Percentiles rank a stretch among this genome's conserved stretches.
Conservation (phyloP, 2,797 vertebrate genomes). For the Acomys russatus region DNA sequence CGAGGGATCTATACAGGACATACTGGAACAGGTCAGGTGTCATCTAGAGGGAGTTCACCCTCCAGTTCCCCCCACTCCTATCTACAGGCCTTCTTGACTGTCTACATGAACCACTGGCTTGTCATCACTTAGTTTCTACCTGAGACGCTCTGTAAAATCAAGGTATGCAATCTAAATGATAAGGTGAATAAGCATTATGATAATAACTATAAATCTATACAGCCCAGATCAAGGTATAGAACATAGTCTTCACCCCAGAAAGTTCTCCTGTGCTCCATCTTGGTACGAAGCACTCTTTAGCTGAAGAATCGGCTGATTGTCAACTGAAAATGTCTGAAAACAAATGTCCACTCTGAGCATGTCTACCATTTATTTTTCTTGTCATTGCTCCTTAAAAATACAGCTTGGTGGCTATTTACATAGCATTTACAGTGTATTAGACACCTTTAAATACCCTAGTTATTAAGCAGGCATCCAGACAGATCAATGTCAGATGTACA, state of each 20-base stretch:
- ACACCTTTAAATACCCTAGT: neutral
- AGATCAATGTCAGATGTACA: neutral
- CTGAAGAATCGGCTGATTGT: neutral
- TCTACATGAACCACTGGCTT: neutral
- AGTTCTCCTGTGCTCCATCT: neutral
- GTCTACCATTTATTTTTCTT: neutral
- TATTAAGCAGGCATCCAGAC: neutral
- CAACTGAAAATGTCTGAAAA: neutral
- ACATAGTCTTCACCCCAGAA: neutral
- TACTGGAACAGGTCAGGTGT: neutral
- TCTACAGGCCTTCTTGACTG: neutral
- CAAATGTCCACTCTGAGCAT: neutral
- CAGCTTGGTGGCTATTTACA: neutral
- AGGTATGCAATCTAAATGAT: neutral
- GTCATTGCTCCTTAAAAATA: neutral
- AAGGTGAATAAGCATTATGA: neutral
- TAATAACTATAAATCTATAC: neutral
- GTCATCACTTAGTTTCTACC: neutral
- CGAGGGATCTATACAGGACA: neutral
- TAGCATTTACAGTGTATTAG: neutral
- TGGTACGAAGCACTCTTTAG: neutral
- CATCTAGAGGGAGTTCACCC: neutral
- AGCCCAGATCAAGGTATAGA: neutral
- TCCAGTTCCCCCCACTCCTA: neutral
- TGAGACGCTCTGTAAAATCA: constrained; percentile 6